Evolutionary conservation across 1,140 invertebrate species (phyloP), one percentile per base, ranked within the genome.

Genomic region (Idris sp.): DNA sequence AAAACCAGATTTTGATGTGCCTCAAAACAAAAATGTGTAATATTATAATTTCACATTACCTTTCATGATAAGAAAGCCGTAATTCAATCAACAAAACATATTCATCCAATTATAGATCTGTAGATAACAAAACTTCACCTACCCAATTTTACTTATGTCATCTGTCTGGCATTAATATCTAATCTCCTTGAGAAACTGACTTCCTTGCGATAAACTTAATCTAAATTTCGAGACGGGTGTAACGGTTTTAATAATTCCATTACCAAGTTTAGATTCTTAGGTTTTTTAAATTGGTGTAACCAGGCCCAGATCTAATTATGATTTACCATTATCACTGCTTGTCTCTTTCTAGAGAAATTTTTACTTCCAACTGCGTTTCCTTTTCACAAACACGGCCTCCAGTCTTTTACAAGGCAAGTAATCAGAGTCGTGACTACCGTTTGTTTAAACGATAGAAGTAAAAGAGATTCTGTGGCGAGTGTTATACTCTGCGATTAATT

Each of bases 391-490:
- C 73, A 65, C 54, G 53, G 59, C 41, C 43, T 58, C 59, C 59
- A 69, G 58, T 77, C 64, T 76, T 81, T 81, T 79, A 81, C 76
- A 78, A 74, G 79, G 22, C 40, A 69, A 58, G 79, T 79, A 81
- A 79, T 80, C 81, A 81, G 77, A 83, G 77, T 82, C 81, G 81
- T 83, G 81, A 83, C 81, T 83, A 82, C 81, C 79, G 81, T 81
- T 79, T 71, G 74, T 81, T 83, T 80, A 79, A 79, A 81, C 80
- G 81, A 82, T 78, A 67, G 80, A 79, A 72, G 69, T 46, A 49
- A 71, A 58, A 54, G 64, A 73, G 77, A 79, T 79, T 80, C 76
- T 59, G 33, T 78, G 73, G 56, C 71, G 35, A 74, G 43, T 53
- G 54, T 62, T 76, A 61, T 76, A 78, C 62, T 78, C 73, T 31